Base-by-base conservation (phyloP, 2,888 invertebrate species). In the Lithosia quadra region DNA sequence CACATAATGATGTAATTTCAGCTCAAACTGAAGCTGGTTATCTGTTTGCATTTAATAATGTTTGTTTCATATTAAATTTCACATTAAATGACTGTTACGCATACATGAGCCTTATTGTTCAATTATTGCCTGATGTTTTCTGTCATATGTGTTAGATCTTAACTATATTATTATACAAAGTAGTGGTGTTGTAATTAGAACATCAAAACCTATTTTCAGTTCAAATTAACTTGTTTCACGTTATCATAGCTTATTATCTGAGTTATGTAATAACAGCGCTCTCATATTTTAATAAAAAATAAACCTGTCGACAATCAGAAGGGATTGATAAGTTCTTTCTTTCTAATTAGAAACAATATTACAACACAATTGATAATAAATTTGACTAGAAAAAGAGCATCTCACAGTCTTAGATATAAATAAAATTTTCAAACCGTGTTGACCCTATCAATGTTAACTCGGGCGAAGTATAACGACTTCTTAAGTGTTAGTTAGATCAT, bases 181-280 rank as follows among this genome's bases (percentile, higher is more conserved):
- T 56, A 56, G 24, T 24, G 24, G 15, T 66, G 24, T 22, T 43
- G 68, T 63, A 63, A 15, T 21, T 28, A 15, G 49, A 56, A 56
- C 15, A 56, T 24, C 24, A 24, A 56, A 22, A 2, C 24, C 33
- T 49, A 49, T n/a, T 49, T 49, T 49, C 49, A 49, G 49, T 49
- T 49, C n/a, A n/a, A n/a, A 49, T 49, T 49, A n/a, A 3, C 49
- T 49, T n/a, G 49, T 49, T 49, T 49, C 49, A 49, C 49, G 18
- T 8, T 49, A 49, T 49, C 49, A 49, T 49, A n/a, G n/a, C 8
- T 49, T n/a, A 18, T 2, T 49, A 49, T 28, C 28, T 28, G 5
- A 28, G 28, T 5, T 28, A 28, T 28, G 28, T 2, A 28, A 28
- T 28, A 28, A 28, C 28, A 5, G 28, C 7, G 18, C 8, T n/a